These are phyloP conservation scores for Homalodisca vitripennis DNA, from an alignment of 1,140 invertebrate genomes.

Conservation along the genomic window DNA sequence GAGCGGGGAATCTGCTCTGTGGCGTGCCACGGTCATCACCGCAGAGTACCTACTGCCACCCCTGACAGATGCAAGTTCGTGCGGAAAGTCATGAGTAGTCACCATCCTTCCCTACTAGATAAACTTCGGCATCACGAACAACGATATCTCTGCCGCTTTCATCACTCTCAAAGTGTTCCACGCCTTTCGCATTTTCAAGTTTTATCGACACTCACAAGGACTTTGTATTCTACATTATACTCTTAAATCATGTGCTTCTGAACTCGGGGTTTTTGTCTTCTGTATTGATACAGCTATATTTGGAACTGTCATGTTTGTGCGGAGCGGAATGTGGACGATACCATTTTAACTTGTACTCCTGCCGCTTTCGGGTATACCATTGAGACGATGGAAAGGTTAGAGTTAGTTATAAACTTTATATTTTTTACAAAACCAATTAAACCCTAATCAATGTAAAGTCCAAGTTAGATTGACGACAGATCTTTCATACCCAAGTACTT, in stretches of 20 bases:
- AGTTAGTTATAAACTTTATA: slow-evolving; percentile 87
- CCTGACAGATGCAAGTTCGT: slow-evolving; percentile 98
- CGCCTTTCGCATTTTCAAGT: slow-evolving; percentile 99
- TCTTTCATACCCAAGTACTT: no score
- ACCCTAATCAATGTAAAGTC: no score
- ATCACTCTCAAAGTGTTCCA: slow-evolving; percentile 98
- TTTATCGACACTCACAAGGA: slow-evolving; percentile 98
- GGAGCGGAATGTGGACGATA: slow-evolving; percentile 94
- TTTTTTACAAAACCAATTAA: no score
- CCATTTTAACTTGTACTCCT: slow-evolving; percentile 98
- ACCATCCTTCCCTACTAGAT: slow-evolving; percentile 99
- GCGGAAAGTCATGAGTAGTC: slow-evolving; percentile 96
- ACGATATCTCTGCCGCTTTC: slow-evolving; percentile 98
- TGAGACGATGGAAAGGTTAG: slow-evolving; percentile 99
- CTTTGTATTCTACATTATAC: slow-evolving; percentile 98
- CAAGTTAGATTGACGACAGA: no score
- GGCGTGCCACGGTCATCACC: slow-evolving; percentile 99
- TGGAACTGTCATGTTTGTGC: slow-evolving; percentile 99
- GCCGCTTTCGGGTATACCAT: slow-evolving; percentile 99
- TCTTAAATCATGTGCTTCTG: slow-evolving; percentile 98
- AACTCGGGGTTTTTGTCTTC: slow-evolving; percentile 98
- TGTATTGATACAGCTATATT: slow-evolving; percentile 99
- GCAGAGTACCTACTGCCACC: slow-evolving; percentile 96
- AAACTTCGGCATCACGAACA: slow-evolving; percentile 93
- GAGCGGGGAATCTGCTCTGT: slow-evolving; percentile 85